Percentiles rank a stretch among this genome's conserved stretches.
Evolutionary conservation across 2,113 vertebrate genomes (phyloP).

Genomic region (Callorhinus ursinus): DNA sequence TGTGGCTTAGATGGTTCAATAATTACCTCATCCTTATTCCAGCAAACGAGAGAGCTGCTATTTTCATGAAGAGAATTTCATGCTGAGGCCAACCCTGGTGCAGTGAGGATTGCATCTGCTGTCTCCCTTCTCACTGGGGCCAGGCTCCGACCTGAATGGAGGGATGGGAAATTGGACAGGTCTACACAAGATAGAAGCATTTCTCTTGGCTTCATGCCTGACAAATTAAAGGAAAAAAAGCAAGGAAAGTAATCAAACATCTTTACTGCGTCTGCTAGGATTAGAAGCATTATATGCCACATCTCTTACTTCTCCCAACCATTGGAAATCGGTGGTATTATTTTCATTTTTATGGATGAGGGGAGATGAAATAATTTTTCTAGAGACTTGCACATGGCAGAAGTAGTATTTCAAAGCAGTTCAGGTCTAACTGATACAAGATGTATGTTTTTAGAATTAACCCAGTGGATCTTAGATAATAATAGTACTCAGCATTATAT

Average conservation of each 20-base stretch:
- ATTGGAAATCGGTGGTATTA: not conserved
- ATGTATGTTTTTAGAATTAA: not conserved
- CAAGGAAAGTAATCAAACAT: not conserved
- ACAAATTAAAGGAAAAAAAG: not conserved
- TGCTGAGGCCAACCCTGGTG: not conserved
- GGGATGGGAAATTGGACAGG: not conserved
- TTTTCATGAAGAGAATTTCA: conserved; percentile 49
- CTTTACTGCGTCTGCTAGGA: not conserved
- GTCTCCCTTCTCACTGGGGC: not conserved
- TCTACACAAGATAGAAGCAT: not conserved
- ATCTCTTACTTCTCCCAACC: not conserved
- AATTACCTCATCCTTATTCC: conserved; percentile 68
- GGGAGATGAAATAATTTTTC: not conserved
- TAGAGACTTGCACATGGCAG: not conserved
- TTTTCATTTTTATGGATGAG: conserved; percentile 8
- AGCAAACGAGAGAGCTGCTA: conserved; percentile 34
- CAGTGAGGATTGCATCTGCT: not conserved
- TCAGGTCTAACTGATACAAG: not conserved
- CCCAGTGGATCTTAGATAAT: not conserved
- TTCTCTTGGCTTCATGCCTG: not conserved
- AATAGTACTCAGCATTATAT: not conserved
- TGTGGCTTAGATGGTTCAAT: conserved; percentile 61
- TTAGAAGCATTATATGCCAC: not conserved
- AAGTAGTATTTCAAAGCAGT: not conserved
- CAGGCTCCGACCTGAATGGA: not conserved